Evolutionary conservation across 1,140 invertebrate genomes (phyloP), one percentile per base, ranked within the genome.

Genomic region (Drosophila busckii): DNA sequence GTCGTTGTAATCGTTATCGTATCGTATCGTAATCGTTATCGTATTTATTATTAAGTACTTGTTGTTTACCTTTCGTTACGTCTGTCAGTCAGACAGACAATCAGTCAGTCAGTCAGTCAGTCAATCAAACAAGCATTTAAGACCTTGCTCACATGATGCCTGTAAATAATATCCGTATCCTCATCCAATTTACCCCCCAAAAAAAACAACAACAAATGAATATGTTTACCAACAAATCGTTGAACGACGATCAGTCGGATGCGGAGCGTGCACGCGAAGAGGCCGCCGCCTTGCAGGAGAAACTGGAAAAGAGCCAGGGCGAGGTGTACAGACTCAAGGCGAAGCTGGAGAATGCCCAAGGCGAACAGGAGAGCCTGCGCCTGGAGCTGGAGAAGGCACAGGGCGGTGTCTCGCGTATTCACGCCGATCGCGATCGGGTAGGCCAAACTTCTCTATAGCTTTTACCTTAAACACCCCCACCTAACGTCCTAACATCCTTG

Each of bases 251-350:
- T 40, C 90, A 93, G 82, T 90, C 94, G 2, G 96, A 98, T 85
- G 95, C 94, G 56, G 96, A 98, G 68, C 91, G 96, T 76, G 92
- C 94, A 19, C 90, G 93, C 37, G 91, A 92, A 15, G 96, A 98
- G 86, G 92, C 94, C 0, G 91, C 94, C 44, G 93, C 93, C 20
- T 89, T 97, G 20, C 96, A 97, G 88, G 96, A 97, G 85, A 97
- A 97, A 88, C 88, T 96, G 29, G 95, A 96, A 87, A 96, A 97
- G 88, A 96, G 95, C 37, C 96, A 97, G 88, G 96, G 96, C 40
- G 96, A 98, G 88, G 96, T 98, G 7, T 97, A 97, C 84, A 91
- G 96, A 76, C 90, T 97, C 49, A 97, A 97, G 88, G 96, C 96
- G 7, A 93, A 96, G 85, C 89, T 98, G 70, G 96, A 97, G 89